phyloP scores from a whole-genome alignment of 1,140 invertebrate genomes.

The Aphaenogaster rudis region DNA sequence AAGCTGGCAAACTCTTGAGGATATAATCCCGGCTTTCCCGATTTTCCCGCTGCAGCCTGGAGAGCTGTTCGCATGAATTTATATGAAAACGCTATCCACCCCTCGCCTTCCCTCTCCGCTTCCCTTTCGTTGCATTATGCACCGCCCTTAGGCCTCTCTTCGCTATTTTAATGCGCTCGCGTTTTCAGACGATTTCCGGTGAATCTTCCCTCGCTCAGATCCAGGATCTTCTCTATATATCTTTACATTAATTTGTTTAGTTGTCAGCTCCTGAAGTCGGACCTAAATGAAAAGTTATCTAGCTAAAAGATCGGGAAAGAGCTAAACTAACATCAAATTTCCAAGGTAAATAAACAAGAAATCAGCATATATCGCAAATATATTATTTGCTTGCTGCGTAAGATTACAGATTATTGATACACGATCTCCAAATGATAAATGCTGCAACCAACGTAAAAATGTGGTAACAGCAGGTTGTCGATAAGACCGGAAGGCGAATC shows the following conservation, averaged over 20 bases:
- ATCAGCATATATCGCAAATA: neutral
- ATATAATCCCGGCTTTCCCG: conserved; percentile 79
- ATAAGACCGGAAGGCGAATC: conserved; percentile 45
- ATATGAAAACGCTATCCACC: conserved; percentile 71
- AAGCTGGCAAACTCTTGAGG: conserved; percentile 80
- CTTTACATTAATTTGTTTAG: conserved; percentile 56
- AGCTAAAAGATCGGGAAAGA: neutral
- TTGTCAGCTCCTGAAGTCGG: neutral
- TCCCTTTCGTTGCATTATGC: conserved; percentile 60
- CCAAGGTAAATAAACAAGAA: neutral
- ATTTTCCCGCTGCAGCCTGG: conserved; percentile 70
- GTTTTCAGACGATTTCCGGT: conserved; percentile 49
- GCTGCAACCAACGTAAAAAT: conserved; percentile 40
- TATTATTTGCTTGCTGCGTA: neutral
- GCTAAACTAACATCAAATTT: neutral
- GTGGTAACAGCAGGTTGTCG: conserved; percentile 34
- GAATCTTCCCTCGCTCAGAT: conserved; percentile 24
- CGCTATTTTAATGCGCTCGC: conserved; percentile 59
- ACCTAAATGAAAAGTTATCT: neutral
- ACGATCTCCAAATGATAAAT: conserved; percentile 39
- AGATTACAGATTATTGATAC: conserved; percentile 31
- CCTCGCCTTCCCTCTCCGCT: conserved; percentile 29
- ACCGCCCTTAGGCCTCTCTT: conserved; percentile 66
- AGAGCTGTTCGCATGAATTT: conserved; percentile 74
- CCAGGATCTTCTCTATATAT: neutral